phyloP scores from a whole-genome alignment of 2,888 invertebrate species.

The Arge pagana region DNA sequence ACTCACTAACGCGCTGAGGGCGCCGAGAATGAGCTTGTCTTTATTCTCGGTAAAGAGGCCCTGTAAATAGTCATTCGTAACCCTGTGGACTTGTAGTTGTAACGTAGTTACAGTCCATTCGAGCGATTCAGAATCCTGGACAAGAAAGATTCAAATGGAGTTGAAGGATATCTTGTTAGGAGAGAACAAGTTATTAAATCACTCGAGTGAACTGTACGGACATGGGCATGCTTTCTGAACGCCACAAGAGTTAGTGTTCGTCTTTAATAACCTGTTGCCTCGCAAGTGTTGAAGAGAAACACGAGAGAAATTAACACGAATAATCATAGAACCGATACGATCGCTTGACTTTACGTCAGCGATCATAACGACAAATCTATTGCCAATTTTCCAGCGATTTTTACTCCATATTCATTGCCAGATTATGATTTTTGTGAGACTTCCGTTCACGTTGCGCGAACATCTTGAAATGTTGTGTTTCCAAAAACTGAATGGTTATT shows the following conservation, averaged over 20 bases:
- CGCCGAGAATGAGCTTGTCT: conserved; percentile 91
- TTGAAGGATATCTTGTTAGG: neutral
- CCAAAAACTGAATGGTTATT: too few species aligned
- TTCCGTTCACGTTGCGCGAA: too few species aligned
- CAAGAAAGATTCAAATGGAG: conserved; percentile 34
- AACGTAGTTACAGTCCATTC: conserved; percentile 52
- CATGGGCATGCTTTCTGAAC: conserved; percentile 1
- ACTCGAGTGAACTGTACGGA: conserved; percentile 19
- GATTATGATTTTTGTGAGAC: too few species aligned
- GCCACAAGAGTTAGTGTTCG: conserved; percentile 9
- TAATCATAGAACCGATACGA: too few species aligned
- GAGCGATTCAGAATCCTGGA: conserved; percentile 50
- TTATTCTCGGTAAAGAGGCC: conserved; percentile 97
- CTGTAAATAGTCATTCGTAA: conserved; percentile 63
- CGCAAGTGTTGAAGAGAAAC: neutral
- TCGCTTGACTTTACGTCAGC: too few species aligned
- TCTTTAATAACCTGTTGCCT: too few species aligned
- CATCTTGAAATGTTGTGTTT: too few species aligned
- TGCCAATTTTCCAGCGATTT: too few species aligned
- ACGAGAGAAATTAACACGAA: too few species aligned
- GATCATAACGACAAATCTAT: too few species aligned
- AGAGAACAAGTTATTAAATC: conserved; percentile 5
- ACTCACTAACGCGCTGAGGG: conserved; percentile 82
- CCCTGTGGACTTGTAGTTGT: conserved; percentile 45
- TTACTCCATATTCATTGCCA: too few species aligned